A percentile compares a stretch with the other conserved stretches of the same genome.
Conservation (phyloP, 2,113 vertebrate species). For the Dipodomys merriami region DNA sequence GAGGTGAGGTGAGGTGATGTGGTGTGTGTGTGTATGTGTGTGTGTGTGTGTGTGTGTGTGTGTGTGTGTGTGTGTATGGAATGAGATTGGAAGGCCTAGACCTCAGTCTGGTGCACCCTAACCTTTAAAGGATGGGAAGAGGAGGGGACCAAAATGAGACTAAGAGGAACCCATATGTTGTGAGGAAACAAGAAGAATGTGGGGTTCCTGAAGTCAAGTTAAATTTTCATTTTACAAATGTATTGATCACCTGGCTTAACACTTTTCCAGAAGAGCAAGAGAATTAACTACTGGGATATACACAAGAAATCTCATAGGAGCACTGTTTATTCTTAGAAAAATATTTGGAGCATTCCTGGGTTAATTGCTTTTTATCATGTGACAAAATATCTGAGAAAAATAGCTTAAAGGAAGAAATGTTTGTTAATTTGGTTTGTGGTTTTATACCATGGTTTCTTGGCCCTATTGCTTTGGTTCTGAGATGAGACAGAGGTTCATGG, state of each 20-base stretch:
- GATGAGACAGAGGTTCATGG: background rate
- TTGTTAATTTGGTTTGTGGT: background rate
- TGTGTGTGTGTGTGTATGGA: background rate
- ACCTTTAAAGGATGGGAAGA: background rate
- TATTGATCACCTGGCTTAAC: background rate
- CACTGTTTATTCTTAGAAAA: conserved; percentile 38
- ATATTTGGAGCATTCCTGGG: conserved; percentile 3
- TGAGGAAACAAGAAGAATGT: background rate
- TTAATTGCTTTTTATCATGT: background rate
- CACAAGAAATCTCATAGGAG: background rate
- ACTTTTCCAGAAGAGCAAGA: background rate
- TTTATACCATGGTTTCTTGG: background rate
- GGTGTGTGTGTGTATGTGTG: too few species aligned
- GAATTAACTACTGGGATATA: background rate
- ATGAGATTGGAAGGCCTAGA: background rate
- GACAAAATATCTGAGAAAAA: background rate
- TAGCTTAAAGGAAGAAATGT: background rate
- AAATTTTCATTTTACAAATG: background rate
- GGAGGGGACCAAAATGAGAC: background rate
- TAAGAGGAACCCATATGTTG: background rate
- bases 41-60: too few species aligned
- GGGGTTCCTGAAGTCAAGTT: background rate
- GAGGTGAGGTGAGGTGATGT: too few species aligned
- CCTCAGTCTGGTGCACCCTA: too few species aligned
- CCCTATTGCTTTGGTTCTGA: background rate